These are phyloP conservation scores for Heliconius congener DNA, from an alignment of 1,140 invertebrate genomes.

Conservation along the genomic window DNA sequence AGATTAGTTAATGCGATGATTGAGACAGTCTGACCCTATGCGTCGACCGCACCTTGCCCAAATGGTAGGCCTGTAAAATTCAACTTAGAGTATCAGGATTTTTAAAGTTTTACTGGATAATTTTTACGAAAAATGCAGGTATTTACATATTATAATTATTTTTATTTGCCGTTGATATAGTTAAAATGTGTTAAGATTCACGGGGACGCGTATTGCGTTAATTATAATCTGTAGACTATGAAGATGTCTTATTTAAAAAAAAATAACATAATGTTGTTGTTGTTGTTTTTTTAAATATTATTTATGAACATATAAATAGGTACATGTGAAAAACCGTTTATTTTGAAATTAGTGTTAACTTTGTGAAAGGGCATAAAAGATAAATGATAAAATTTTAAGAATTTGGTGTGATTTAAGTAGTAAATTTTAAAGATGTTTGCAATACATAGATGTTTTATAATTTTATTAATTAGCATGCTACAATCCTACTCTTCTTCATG, in stretches of 20 bases:
- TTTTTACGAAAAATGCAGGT: conserved; percentile 32
- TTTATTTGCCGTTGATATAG: not conserved
- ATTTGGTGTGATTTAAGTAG: too few species aligned
- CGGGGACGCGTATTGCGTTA: conserved; percentile 12
- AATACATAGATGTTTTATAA: too few species aligned
- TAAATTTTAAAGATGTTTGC: too few species aligned
- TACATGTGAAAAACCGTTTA: too few species aligned
- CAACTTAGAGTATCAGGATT: not conserved
- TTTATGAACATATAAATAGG: not conserved
- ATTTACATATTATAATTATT: conserved; percentile 12
- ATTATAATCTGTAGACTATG: conserved; percentile 5
- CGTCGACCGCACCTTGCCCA: conserved; percentile 51
- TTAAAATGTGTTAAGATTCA: not conserved
- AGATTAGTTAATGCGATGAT: conserved; percentile 64
- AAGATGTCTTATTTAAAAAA: not conserved
- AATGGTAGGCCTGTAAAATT: conserved; percentile 37
- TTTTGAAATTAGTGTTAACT: too few species aligned
- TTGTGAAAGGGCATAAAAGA: too few species aligned
- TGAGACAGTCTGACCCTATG: conserved; percentile 61
- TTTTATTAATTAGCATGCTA: too few species aligned
- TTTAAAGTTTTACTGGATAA: not conserved
- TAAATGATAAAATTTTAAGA: too few species aligned
- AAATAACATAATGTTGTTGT: too few species aligned
- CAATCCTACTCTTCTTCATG: too few species aligned
- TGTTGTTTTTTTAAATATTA: not conserved